phyloP scores from a whole-genome alignment of 2,113 vertebrate genomes.

The Neotragus moschatus region DNA sequence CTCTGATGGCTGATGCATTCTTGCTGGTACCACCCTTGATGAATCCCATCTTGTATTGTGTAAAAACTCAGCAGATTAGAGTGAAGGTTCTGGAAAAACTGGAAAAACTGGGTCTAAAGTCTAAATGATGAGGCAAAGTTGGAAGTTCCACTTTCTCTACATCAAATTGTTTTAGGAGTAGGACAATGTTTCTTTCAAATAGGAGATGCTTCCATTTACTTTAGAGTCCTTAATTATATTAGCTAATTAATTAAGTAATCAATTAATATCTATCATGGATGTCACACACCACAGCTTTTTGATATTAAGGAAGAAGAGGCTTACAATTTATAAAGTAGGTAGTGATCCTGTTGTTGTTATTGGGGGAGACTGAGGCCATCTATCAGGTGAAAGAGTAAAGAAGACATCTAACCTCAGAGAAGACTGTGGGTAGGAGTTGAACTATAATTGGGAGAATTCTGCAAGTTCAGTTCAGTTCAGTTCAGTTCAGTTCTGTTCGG shows the following conservation, averaged over 20 bases:
- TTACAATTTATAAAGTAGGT: not conserved
- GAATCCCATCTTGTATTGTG: conserved; percentile 56
- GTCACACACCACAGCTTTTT: not conserved
- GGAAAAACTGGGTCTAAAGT: conserved; percentile 7
- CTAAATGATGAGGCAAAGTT: not conserved
- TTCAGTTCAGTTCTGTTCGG: too few relatives aligned
- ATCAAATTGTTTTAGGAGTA: not conserved
- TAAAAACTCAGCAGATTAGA: conserved; percentile 56
- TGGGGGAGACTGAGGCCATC: not conserved
- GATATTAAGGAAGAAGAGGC: not conserved
- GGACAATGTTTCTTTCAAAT: not conserved
- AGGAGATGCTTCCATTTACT: not conserved
- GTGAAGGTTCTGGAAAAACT: not conserved
- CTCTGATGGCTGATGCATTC: conserved; percentile 36
- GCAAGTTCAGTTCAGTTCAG: too few relatives aligned
- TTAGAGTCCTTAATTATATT: not conserved
- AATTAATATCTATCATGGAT: not conserved
- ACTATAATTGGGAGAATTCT: not conserved
- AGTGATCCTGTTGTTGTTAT: not conserved
- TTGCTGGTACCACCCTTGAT: conserved; percentile 49
- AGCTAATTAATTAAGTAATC: not conserved
- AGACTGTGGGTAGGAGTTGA: not conserved
- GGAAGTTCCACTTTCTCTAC: not conserved
- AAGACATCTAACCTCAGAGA: not conserved
- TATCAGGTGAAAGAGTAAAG: not conserved